These are phyloP conservation scores for Leucoptera coffeella DNA, from an alignment of 2,888 invertebrate genomes.

Conservation along the genomic window DNA sequence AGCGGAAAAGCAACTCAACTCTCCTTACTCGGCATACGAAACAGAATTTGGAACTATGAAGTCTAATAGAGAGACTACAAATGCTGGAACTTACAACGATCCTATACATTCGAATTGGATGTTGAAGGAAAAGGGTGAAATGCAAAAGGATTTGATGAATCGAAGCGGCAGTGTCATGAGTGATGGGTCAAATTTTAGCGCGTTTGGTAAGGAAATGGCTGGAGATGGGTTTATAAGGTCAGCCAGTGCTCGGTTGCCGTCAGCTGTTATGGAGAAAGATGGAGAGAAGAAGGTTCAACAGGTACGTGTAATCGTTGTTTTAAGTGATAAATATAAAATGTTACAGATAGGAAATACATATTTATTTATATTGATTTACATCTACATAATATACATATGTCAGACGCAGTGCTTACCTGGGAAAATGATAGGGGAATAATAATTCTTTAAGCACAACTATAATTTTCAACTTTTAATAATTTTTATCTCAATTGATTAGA, in stretches of 20 bases:
- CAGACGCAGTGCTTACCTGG: no score
- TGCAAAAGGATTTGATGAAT: constrained; percentile 30
- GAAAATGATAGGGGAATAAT: no score
- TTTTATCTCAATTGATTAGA: no score
- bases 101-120: constrained; percentile 44
- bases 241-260: constrained; percentile 74
- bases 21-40: constrained; percentile 38
- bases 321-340: no score
- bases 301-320: constrained; percentile 22
- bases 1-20: constrained; percentile 38
- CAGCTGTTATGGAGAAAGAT: constrained; percentile 43
- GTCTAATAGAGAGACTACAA: constrained; percentile 21
- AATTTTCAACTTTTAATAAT: no score
- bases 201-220: constrained; percentile 23
- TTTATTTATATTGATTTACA: no score
- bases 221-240: constrained; percentile 70
- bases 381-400: no score
- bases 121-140: constrained; percentile 33
- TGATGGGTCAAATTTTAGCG: constrained; percentile 35
- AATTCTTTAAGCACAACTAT: no score
- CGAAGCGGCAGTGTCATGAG: constrained; percentile 46
- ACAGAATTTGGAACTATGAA: constrained; percentile 21
- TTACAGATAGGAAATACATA: no score
- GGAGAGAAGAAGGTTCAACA: constrained; percentile 71
- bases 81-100: constrained; percentile 29